Evolutionary conservation across 2,113 vertebrate genomes (phyloP), one percentile per base, ranked within the genome.

Genomic region (Petrocephalus microphthalmus): DNA sequence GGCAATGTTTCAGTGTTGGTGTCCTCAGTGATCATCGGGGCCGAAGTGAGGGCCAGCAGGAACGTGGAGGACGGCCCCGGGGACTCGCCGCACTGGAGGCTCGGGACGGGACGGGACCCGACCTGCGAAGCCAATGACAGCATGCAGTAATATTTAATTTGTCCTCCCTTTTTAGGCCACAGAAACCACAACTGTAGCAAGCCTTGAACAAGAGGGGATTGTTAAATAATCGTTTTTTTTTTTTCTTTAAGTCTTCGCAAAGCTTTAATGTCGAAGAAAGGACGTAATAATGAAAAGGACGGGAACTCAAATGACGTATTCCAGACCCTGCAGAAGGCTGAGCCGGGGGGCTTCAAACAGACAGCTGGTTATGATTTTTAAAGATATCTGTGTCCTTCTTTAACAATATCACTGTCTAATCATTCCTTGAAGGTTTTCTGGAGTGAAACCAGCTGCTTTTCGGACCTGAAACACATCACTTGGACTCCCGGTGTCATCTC

Each of bases 281-380:
- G 89, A 89, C 88, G 89, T 84, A 90, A 87, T 88, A 90, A 92
- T 91, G 88, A 89, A 88, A 87, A 22, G 37, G 57, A 88, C 67
- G 67, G 84, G 71, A 78, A 86, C 47, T 90, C 87, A 89, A 89
- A 89, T 88, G 86, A 90, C 89, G 84, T 7, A 53, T 90, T 90
- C 87, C 89, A 91, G 89, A 89, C 86, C 64, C 20, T 83, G 87
- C 71, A 84, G 8, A 42, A 89, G 47, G 56, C 85, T 82, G 81
- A 47, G 53, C 20, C 20, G 37, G 17, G 89, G 56, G 64, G 29
- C 6, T 88, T 88, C 74, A 84, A 90, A 90, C 87, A 89, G 89
- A 90, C 89, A 90, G 88, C 81, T 92, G 89, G 81, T 89, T 91
- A 64, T 87, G 87, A 87, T 90, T 89, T 86, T 56, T 89, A 33